phyloP scores from a whole-genome alignment of 2,888 invertebrate genomes.

The Chydorus sphaericus region DNA sequence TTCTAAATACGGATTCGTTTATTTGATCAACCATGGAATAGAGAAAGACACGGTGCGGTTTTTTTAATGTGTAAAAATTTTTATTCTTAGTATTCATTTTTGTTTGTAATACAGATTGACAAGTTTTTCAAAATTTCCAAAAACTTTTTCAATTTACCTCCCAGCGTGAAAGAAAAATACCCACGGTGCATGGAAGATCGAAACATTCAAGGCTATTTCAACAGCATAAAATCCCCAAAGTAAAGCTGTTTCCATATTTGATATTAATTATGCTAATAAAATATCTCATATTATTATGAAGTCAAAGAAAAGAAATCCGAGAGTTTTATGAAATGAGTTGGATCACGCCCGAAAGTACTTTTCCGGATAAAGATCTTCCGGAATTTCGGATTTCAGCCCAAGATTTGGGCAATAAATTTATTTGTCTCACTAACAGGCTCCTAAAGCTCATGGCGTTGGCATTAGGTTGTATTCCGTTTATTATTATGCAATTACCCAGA shows the following conservation, averaged over 20 bases:
- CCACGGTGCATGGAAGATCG: background rate
- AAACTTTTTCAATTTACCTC: slow-evolving; percentile 50
- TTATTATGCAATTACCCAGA: background rate
- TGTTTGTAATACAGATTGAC: too few species aligned
- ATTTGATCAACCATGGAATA: too few species aligned
- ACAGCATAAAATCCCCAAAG: too few species aligned
- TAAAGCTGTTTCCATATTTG: background rate
- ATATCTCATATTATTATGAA: too few species aligned
- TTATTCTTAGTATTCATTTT: too few species aligned
- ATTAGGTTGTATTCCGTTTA: slow-evolving; percentile 6
- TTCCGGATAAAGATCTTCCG: slow-evolving; percentile 16
- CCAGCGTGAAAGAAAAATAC: slow-evolving; percentile 27
- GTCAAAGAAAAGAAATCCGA: too few species aligned
- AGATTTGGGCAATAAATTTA: background rate
- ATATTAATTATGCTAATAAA: background rate
- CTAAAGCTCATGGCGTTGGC: slow-evolving; percentile 14
- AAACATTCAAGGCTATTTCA: too few species aligned
- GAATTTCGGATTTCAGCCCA: background rate
- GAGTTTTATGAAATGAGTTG: slow-evolving; percentile 17
- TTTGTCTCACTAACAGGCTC: slow-evolving; percentile 5
- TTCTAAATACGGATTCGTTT: too few species aligned
- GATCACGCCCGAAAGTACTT: slow-evolving; percentile 3
- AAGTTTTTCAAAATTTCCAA: slow-evolving; percentile 52
- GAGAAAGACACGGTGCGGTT: too few species aligned
- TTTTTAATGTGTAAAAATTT: too few species aligned